A percentile compares a stretch with the other conserved stretches of the same genome.
These are phyloP conservation scores for Phalanger gymnotis DNA, from an alignment of 2,797 vertebrate species.

Conservation along the genomic window DNA sequence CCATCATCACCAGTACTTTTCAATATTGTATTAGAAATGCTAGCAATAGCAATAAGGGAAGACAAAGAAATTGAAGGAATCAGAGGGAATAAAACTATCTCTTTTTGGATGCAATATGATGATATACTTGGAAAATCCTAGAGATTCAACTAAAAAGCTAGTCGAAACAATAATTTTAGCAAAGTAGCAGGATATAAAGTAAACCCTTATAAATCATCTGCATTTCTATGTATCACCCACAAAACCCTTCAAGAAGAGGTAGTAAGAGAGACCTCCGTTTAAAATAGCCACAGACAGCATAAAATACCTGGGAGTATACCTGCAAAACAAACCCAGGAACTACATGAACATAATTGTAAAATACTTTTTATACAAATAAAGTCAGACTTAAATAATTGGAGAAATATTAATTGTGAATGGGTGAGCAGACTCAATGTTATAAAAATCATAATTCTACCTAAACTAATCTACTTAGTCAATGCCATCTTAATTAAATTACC, in stretches of 20 bases:
- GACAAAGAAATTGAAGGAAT: neutral
- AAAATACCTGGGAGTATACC: neutral
- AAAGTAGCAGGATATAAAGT: neutral
- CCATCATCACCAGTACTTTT: neutral
- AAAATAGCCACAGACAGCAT: neutral
- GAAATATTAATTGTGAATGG: neutral
- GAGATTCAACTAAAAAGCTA: neutral
- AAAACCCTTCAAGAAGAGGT: neutral
- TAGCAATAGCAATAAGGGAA: neutral
- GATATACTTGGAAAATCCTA: neutral
- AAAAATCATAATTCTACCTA: neutral
- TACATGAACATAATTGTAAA: neutral
- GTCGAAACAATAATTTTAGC: neutral
- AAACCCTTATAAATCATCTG: neutral
- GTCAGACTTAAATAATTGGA: neutral
- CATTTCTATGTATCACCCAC: neutral
- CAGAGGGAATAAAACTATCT: neutral
- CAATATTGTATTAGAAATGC: neutral
- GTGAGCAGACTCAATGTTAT: neutral
- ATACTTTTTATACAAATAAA: neutral
- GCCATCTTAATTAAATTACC: neutral
- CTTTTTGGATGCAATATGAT: constrained; percentile 80
- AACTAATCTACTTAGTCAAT: neutral
- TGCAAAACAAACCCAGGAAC: neutral
- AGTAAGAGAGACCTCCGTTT: neutral